Base-by-base conservation (phyloP, 2,888 invertebrate genomes). In the Anthophora plumipes region DNA sequence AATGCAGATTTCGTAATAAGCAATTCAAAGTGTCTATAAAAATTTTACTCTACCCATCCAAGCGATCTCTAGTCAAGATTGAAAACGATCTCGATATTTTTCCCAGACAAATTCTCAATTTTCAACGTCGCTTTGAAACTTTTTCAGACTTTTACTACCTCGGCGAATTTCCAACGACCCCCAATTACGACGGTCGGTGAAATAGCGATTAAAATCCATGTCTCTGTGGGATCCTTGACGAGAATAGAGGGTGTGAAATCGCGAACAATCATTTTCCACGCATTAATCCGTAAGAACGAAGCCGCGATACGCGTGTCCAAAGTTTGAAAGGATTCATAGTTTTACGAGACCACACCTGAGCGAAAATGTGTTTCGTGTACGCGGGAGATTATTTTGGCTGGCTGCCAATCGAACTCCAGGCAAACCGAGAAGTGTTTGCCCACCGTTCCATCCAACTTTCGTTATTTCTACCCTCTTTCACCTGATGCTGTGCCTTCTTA, bases 381-480 rank as follows among this genome's bases (percentile, higher is more conserved):
- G 52, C 64, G 43, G 31, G 41, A 70, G 73, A 63, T 73, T 78
- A 64, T 78, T 83, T 76, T 84, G 84, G 84, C 75, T 11, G 9
- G 8, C 3, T 52, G 80, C 84, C 84, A 84, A 64, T 83, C 83
- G 66, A 64, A 73, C 80, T 70, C 2, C 68, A 61, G 39, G 66
- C 77, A 72, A n/a, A 67, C 74, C 31, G 66, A 64, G 80, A 77
- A 84, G 80, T 80, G 78, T 84, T 83, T 84, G 80, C 73, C 72
- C 73, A 84, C 63, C 83, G 67, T 71, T 83, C n/a, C 80, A 64
- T 69, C 52, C 61, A 4, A 60, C 46, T 80, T 79, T 82, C 68
- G 67, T 66, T 68, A 57, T 69, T 60, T 61, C 54, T 54, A 12
- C 43, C 55, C 59, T 25, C 61, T 69, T 73, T 64, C 50, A 25